Base-by-base conservation (phyloP, 1,140 invertebrate genomes). In the Thalassaphorura encarpata region DNA sequence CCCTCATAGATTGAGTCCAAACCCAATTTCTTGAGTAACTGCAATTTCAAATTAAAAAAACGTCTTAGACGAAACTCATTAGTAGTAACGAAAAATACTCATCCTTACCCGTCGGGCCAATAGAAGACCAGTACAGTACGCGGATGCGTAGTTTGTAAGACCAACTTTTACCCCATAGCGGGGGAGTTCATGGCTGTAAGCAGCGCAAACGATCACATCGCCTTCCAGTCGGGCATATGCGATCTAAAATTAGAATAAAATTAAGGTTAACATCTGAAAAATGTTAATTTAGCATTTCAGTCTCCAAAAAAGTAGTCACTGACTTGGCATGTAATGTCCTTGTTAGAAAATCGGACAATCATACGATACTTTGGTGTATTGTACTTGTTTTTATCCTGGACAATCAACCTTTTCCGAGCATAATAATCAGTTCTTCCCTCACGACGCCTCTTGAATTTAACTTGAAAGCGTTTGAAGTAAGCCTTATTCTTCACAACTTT, bases 361-460 rank as follows among this genome's bases (percentile, higher is more conserved):
- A 99, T 75, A 66, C 97, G 85, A 71, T 99, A 99, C 71, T 99
- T 99, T 8, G 96, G 96, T n/a, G 96, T 99, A 72, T 99, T 99
- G 77, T 99, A 99, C 75, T 99, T 99, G 75, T 99, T 99, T 76
- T 99, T 99, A 71, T 97, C 95, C 74, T 99, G 97, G 66, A 97
- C 83, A 66, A 93, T 89, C 23, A 99, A 76, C 56, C 94, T 83
- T 76, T 97, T 97, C 23, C 97, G 80, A 54, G 96, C 95, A 83
- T 93, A 97, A 74, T 98, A 99, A 73, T 99, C 96, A 66, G 97
- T 99, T 75, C 92, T 96, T 60, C 96, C 96, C 75, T 98, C 88
- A 73, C 85, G 80, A 77, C 88, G 86, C 85, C 88, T 91, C 77
- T 88, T 90, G 75, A 87, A 92, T 72, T 90, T 89, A 24, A 91